These are phyloP conservation scores for Holcopasites calliopsidis DNA, from an alignment of 1,140 invertebrate genomes.

Conservation along the genomic window DNA sequence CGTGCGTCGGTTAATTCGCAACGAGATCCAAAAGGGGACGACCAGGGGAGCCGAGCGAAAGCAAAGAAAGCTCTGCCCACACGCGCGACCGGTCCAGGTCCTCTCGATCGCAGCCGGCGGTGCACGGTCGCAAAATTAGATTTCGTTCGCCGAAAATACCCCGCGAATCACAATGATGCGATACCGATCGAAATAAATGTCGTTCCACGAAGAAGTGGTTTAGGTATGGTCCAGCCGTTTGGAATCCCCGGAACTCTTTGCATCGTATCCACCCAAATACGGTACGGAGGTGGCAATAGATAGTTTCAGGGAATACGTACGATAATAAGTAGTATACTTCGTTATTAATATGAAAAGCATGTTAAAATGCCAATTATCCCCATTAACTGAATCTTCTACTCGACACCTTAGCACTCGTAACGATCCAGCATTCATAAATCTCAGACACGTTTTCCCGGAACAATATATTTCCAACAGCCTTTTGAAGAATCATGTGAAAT, in stretches of 20 bases:
- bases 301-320: too few relatives aligned
- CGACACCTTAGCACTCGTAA: too few relatives aligned
- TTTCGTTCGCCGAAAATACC: conserved; percentile 46
- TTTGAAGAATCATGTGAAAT: background rate
- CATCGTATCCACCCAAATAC: conserved; percentile 5
- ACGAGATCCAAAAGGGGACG: conserved; percentile 25
- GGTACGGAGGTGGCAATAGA: too few relatives aligned
- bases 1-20: conserved; percentile 34
- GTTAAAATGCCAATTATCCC: too few relatives aligned
- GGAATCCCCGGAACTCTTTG: background rate
- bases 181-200: conserved; percentile 30
- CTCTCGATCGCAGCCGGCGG: conserved; percentile 25
- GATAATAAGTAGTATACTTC: too few relatives aligned
- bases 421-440: conserved; percentile 11
- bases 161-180: conserved; percentile 45
- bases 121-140: conserved; percentile 50
- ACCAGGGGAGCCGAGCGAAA: conserved; percentile 10
- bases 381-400: background rate
- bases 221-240: background rate
- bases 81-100: conserved; percentile 39
- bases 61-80: conserved; percentile 41
- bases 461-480: background rate
- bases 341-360: too few relatives aligned
- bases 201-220: conserved; percentile 1
- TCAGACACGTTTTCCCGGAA: background rate